Base-by-base conservation (phyloP, 2,797 vertebrate genomes). In the Gymnocypris eckloni region DNA sequence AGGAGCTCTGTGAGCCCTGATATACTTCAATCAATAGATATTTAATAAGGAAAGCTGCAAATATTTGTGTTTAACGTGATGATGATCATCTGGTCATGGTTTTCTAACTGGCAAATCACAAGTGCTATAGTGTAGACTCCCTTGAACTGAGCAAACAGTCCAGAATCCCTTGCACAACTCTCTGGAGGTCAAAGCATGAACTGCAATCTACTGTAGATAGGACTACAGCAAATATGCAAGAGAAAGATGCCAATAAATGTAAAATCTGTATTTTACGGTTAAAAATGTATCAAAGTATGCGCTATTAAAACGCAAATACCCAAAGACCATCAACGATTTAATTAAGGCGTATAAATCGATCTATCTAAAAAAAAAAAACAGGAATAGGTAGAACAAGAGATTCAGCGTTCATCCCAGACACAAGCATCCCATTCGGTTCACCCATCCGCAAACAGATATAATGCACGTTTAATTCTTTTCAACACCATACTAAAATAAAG, bases 111-210 rank as follows among this genome's bases (percentile, higher is more conserved):
- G 56, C 82, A 79, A 86, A 56, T 88, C 69, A 83, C 59, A 28
- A 81, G 59, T 25, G 59, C 20, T 70, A 39, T 66, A 64, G 82
- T 67, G 73, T 75, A 82, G 83, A 83, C 75, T 83, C 82, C 72
- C 79, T 88, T 77, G 83, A 82, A 83, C 87, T 77, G 85, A 80
- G 87, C 89, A 89, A 88, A 90, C 86, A 86, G 85, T 79, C 41
- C 69, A 72, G 72, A 85, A 80, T 75, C 54, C 79, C 82, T 86
- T 75, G 77, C 81, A 83, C 84, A 88, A 88, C 71, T 86, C 76
- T 84, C 77, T 75, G 18, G 79, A 86, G 84, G 78, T 81, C 79
- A 86, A 73, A 81, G 43, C 45, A 43, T 75, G 64, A 79, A 81
- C 78, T 81, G 79, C 84, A 73, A 81, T 45, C 84, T 66, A 75